These are phyloP conservation scores for Dicrurus megarhynchus DNA, from an alignment of 2,113 vertebrate species.

Conservation along the genomic window DNA sequence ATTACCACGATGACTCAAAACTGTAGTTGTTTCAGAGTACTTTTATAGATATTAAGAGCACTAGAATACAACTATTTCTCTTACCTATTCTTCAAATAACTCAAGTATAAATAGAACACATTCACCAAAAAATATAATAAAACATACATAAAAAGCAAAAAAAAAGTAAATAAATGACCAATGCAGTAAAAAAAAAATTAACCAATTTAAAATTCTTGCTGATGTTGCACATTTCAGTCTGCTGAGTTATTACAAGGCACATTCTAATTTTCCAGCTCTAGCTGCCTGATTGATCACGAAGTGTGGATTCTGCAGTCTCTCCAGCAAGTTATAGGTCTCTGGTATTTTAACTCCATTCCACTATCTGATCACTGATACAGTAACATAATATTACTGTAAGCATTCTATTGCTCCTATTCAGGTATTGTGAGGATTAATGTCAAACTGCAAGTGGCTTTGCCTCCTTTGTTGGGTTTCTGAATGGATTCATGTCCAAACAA, in stretches of 20 bases:
- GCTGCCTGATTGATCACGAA: not conserved
- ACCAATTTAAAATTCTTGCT: not conserved
- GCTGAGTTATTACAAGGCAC: not conserved
- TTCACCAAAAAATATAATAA: not conserved
- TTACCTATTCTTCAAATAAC: not conserved
- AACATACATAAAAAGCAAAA: not conserved
- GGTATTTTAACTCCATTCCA: not conserved
- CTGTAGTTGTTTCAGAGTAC: not conserved
- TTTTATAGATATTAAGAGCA: not conserved
- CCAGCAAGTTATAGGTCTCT: not conserved
- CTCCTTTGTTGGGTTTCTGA: not conserved
- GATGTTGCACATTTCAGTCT: not conserved
- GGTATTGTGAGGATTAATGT: not conserved
- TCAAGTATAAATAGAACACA: not conserved
- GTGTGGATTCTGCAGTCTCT: not conserved
- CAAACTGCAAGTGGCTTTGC: not conserved
- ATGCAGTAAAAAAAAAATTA: not conserved
- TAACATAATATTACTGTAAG: not conserved
- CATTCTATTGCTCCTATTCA: not conserved
- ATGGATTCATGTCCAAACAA: not conserved
- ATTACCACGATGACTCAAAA: not conserved
- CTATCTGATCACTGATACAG: not conserved
- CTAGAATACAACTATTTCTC: not conserved
- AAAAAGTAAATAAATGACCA: not conserved
- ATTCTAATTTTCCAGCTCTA: not conserved